Evolutionary conservation across 2,113 vertebrate genomes (phyloP), one percentile per base, ranked within the genome.

Genomic region (Gorsachius goisagi): DNA sequence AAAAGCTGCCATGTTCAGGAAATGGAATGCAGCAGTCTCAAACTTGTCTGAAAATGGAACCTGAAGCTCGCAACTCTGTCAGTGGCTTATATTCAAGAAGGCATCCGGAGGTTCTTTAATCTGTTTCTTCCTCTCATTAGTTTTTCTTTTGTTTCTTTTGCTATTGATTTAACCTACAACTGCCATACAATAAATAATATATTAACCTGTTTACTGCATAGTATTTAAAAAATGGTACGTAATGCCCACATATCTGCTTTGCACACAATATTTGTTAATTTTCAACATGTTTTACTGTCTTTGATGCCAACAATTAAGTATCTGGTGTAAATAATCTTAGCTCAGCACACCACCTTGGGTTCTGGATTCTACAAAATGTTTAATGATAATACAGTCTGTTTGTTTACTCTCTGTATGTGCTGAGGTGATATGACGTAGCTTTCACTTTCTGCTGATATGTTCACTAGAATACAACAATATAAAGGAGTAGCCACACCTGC

Each of bases 1-100:
- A 3, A 96, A 96, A 88, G 45, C 63, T 82, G 32, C 16, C 0
- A 0, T 73, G 26, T 91, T 85, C 53, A 94, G 85, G 53, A 97
- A 91, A 82, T 88, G 59, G 92, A 85, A 90, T 77, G 90, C 59
- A 83, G 91, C 85, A 74, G 58, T 53, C 77, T 78, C 71, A 79
- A 76, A 82, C 89, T 66, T 91, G 80, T 64, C 67, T 97, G 92
- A 82, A 72, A 92, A 76, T 8, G 15, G 55, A 73, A n/a, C 86
- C 86, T 50, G 55, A 33, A 85, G 75, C 85, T 90, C 67, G 11
- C 62, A 91, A 39, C 45, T 73, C 60, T 74, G n/a, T 71, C 49
- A 50, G 19, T 66, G 28, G 83, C 59, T 78, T 47, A 20, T 26
- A 28, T 84, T 85, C 66, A 66, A 45, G 67, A 66, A 82, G 74